Evolutionary conservation across 2,888 invertebrate species (phyloP).

Genomic region (Orchesella flavescens): DNA sequence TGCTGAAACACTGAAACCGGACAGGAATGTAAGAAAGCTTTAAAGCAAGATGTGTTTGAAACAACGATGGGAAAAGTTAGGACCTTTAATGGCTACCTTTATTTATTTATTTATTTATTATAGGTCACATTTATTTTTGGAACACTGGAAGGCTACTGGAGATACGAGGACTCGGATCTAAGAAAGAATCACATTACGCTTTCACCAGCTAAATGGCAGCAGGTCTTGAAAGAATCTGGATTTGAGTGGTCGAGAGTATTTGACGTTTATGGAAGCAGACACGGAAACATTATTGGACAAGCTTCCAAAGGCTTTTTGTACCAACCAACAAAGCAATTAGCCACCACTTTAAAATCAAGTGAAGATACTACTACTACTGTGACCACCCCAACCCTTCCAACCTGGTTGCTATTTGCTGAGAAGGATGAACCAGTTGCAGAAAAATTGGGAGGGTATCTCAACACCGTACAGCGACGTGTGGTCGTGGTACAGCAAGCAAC

Average conservation of each 20-base stretch:
- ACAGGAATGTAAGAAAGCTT: too few relatives aligned
- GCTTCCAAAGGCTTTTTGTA: constrained; percentile 18
- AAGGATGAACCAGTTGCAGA: background rate
- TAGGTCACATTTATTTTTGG: constrained; percentile 63
- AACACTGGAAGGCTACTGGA: constrained; percentile 60
- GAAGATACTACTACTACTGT: background rate
- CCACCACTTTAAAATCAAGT: background rate
- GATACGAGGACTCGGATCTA: constrained; percentile 46
- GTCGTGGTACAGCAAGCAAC: constrained; percentile 10
- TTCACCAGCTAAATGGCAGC: constrained; percentile 27
- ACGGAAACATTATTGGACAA: constrained; percentile 41
- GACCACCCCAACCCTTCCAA: background rate
- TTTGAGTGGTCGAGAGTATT: constrained; percentile 39
- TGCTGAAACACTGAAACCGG: constrained; percentile 33
- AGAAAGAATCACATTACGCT: constrained; percentile 49
- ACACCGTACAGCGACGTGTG: constrained; percentile 6
- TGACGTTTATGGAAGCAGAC: constrained; percentile 18
- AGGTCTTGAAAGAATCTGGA: constrained; percentile 23
- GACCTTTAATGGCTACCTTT: too few relatives aligned
- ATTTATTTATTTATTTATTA: too few relatives aligned
- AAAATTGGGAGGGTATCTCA: constrained; percentile 24
- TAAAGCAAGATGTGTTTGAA: too few relatives aligned
- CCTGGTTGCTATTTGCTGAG: constrained; percentile 42
- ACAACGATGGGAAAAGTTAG: too few relatives aligned
- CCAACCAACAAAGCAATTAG: background rate